phyloP scores from a whole-genome alignment of 2,797 vertebrate species.

The Sebastes matsubarae region DNA sequence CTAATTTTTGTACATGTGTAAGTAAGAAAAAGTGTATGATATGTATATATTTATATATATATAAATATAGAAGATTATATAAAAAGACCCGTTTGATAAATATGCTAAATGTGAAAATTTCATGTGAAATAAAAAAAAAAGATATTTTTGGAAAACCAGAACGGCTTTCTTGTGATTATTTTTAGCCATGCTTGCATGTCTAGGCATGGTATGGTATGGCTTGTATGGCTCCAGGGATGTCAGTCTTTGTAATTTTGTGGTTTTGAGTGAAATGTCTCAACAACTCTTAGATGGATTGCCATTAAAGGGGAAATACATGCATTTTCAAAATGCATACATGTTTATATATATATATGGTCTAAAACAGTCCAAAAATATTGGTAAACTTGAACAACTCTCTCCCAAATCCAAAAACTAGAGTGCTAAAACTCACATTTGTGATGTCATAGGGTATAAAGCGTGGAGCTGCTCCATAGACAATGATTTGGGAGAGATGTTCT shows the following conservation, averaged over 20 bases:
- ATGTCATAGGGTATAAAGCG: no score
- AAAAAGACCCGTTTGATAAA: slow-evolving; percentile 81
- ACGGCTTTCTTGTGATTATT: slow-evolving; percentile 23
- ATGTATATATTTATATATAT: slow-evolving; percentile 81
- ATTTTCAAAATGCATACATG: no score
- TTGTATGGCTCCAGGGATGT: not conserved
- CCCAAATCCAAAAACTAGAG: no score
- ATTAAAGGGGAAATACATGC: not conserved
- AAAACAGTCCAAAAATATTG: no score
- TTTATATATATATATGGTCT: no score
- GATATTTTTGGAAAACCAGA: slow-evolving; percentile 83
- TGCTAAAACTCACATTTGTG: no score
- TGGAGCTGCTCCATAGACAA: no score
- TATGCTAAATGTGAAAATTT: slow-evolving; percentile 85
- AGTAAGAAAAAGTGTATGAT: slow-evolving; percentile 82
- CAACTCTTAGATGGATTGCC: not conserved
- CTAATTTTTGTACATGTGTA: slow-evolving; percentile 84
- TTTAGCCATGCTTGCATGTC: not conserved
- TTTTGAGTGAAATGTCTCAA: not conserved
- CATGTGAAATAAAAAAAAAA: slow-evolving; percentile 85
- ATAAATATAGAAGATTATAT: slow-evolving; percentile 85
- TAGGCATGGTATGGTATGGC: no score
- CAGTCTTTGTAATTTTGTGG: not conserved
- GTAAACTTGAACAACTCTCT: no score
- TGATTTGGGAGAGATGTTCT: no score